Conservation (phyloP, 2,113 vertebrate species). For the Pogona vitticeps region DNA sequence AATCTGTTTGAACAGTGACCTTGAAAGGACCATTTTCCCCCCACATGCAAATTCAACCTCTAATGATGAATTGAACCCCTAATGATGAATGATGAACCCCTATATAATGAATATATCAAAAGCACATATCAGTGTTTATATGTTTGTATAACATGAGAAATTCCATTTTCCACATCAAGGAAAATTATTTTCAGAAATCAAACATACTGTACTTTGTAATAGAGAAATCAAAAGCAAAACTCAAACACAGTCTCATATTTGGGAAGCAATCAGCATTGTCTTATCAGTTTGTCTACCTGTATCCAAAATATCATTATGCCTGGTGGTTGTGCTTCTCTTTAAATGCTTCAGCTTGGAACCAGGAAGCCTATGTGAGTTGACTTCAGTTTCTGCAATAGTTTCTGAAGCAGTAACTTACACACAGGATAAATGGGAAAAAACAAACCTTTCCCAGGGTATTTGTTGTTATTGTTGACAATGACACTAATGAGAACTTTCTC, state of each 20-base stretch:
- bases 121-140: not conserved
- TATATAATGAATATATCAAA: too few species aligned
- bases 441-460: too few species aligned
- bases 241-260: not conserved
- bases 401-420: not conserved
- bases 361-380: not conserved
- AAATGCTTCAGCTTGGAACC: conserved; percentile 34
- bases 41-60: too few species aligned
- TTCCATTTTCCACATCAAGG: not conserved
- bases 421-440: too few species aligned
- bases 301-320: not conserved
- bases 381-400: not conserved
- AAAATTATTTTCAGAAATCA: not conserved
- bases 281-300: not conserved
- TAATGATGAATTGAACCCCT: too few species aligned
- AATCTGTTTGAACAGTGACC: not conserved
- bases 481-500: not conserved
- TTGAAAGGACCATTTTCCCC: not conserved
- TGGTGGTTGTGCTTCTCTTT: not conserved
- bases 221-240: not conserved
- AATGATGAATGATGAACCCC: too few species aligned
- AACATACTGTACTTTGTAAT: not conserved
- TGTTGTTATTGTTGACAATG: too few species aligned
- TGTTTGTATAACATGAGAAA: not conserved
- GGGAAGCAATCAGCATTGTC: too few species aligned